phyloP scores from a whole-genome alignment of 2,888 invertebrate species.

The Orchesellides sinensis region DNA sequence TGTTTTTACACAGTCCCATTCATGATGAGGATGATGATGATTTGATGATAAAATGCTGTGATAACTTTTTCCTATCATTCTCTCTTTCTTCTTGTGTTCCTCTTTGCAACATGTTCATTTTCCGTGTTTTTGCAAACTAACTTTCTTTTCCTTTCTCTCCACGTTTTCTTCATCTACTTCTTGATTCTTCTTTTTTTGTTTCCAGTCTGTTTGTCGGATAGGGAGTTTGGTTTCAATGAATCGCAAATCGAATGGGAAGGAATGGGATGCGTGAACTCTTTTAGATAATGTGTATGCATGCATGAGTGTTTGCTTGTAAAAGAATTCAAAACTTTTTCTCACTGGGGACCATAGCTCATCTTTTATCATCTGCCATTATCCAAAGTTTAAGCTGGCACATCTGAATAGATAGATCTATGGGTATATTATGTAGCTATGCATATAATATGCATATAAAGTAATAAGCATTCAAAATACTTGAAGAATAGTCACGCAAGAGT shows the following conservation, averaged over 20 bases:
- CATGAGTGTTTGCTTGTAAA: neutral
- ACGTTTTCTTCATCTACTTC: neutral
- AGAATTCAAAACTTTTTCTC: slow-evolving; percentile 51
- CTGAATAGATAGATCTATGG: slow-evolving; percentile 20
- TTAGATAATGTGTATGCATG: slow-evolving; percentile 16
- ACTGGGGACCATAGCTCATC: slow-evolving; percentile 52
- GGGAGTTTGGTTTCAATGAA: slow-evolving; percentile 37
- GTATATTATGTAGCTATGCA: neutral
- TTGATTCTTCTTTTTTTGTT: neutral
- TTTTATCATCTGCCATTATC: slow-evolving; percentile 56
- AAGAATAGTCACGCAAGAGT: slow-evolving; percentile 60
- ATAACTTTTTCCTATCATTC: neutral
- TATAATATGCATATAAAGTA: slow-evolving; percentile 14
- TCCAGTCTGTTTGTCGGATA: neutral
- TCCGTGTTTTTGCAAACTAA: neutral
- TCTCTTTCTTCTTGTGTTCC: neutral
- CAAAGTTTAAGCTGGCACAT: slow-evolving; percentile 45
- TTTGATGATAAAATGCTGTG: too few relatives aligned
- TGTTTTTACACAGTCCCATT: slow-evolving; percentile 5
- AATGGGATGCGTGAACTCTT: slow-evolving; percentile 23
- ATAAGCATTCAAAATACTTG: neutral
- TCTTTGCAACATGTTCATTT: neutral
- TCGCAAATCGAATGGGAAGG: slow-evolving; percentile 34
- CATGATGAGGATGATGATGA: neutral
- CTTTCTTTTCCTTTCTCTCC: neutral